Percentiles rank a stretch among this genome's conserved stretches.
Conservation (phyloP, 2,888 invertebrate genomes). For the Phortica magna region DNA sequence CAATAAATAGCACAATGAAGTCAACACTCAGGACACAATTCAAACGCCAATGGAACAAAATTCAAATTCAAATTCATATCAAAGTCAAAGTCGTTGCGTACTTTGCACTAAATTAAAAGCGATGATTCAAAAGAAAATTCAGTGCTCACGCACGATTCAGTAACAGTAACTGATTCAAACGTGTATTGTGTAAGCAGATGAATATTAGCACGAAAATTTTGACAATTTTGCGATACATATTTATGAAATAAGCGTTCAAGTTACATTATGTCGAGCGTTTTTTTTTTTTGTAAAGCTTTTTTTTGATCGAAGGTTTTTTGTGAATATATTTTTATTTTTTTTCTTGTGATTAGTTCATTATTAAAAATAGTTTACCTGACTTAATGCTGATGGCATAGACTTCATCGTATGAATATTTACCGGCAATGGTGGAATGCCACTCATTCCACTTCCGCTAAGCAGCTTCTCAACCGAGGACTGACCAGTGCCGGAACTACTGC, state of each 20-base stretch:
- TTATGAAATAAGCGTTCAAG: neutral
- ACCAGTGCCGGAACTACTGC: conserved; percentile 59
- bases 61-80: no score
- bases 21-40: neutral
- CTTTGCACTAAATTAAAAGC: neutral
- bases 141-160: neutral
- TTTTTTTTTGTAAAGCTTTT: neutral
- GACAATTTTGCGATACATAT: neutral
- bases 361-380: conserved; percentile 78
- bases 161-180: neutral
- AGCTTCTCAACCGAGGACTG: conserved; percentile 78
- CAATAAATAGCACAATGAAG: neutral
- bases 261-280: neutral
- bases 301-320: conserved; percentile 42
- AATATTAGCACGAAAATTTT: neutral
- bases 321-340: conserved; percentile 43
- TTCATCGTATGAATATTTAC: conserved; percentile 78
- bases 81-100: no score
- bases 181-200: conserved; percentile 8
- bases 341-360: conserved; percentile 64
- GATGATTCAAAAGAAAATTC: neutral
- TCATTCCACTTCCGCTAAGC: conserved; percentile 78
- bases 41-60: neutral
- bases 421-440: conserved; percentile 77
- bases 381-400: conserved; percentile 78